phyloP scores from a whole-genome alignment of 37 sponge, comb jelly and placozoan genomes.

The Chondrilla cf. caribensis region DNA sequence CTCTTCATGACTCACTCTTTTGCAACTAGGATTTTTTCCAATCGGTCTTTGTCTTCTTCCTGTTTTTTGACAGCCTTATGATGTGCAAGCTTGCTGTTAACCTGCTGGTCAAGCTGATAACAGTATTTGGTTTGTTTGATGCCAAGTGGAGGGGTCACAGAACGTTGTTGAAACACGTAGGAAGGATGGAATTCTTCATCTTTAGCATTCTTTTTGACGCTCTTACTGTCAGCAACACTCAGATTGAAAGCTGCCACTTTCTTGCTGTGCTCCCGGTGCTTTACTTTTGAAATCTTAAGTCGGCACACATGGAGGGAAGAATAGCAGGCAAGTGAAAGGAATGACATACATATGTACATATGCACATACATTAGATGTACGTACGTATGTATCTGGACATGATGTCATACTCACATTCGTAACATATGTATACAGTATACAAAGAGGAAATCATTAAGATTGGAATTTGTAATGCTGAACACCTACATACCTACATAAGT shows the following conservation, averaged over 20 bases:
- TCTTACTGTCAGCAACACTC: conserved; percentile 28
- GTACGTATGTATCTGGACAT: background rate
- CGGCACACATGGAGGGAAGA: background rate
- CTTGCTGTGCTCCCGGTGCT: conserved; percentile 31
- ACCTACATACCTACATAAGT: no score
- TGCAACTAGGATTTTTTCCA: conserved; percentile 56
- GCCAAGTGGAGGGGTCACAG: conserved; percentile 38
- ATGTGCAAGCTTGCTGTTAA: conserved; percentile 8
- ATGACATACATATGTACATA: no score
- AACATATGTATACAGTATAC: no score
- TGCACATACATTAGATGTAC: background rate
- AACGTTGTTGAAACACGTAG: conserved; percentile 69
- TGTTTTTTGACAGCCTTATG: conserved; percentile 25
- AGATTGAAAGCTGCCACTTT: conserved; percentile 53
- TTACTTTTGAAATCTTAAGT: conserved; percentile 9
- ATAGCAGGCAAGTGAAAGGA: background rate
- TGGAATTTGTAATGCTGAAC: no score
- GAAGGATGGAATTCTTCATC: conserved; percentile 56
- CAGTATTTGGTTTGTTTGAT: conserved; percentile 63
- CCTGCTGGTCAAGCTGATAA: conserved; percentile 68
- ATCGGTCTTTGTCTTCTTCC: conserved; percentile 43
- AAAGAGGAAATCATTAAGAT: no score
- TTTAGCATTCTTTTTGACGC: background rate
- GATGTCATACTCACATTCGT: no score
- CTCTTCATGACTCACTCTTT: conserved; percentile 52